Percentiles rank a stretch among this genome's conserved stretches.
These are phyloP conservation scores for Porites divaricata DNA, from an alignment of 92 coral and sea anemone genomes.

Conservation along the genomic window DNA sequence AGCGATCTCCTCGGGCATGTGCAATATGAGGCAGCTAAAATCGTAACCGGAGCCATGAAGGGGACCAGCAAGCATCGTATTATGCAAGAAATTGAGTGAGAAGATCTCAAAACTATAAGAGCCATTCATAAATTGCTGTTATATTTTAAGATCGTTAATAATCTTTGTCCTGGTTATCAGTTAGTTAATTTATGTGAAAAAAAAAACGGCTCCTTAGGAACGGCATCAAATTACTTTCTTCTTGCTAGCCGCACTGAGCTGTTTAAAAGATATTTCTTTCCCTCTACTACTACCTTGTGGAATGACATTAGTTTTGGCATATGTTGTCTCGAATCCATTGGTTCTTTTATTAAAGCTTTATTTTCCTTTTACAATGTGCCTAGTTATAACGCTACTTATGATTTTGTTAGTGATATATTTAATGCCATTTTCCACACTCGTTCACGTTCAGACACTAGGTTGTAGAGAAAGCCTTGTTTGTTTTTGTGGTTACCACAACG, in stretches of 20 bases:
- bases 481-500: background rate
- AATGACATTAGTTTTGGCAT: background rate
- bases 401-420: background rate
- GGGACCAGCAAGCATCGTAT: no score
- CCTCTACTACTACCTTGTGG: no score
- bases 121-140: constrained; percentile 38
- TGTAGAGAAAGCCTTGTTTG: background rate
- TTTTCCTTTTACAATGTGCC: background rate
- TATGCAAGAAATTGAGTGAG: no score
- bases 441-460: background rate
- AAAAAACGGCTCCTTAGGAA: background rate
- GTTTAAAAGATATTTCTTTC: no score
- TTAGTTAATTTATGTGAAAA: constrained; percentile 18
- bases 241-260: background rate
- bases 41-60: no score
- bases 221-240: background rate
- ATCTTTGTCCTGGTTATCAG: constrained; percentile 36
- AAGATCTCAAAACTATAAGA: no score
- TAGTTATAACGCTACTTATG: background rate
- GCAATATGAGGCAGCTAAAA: no score
- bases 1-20: no score
- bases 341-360: no score
- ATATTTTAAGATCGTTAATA: constrained; percentile 46
- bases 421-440: background rate
- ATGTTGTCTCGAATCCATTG: background rate